Evolutionary conservation across 92 coral and sea anemone species (phyloP), one percentile per base, ranked within the genome.

Genomic region (Epizoanthus illoricatus): DNA sequence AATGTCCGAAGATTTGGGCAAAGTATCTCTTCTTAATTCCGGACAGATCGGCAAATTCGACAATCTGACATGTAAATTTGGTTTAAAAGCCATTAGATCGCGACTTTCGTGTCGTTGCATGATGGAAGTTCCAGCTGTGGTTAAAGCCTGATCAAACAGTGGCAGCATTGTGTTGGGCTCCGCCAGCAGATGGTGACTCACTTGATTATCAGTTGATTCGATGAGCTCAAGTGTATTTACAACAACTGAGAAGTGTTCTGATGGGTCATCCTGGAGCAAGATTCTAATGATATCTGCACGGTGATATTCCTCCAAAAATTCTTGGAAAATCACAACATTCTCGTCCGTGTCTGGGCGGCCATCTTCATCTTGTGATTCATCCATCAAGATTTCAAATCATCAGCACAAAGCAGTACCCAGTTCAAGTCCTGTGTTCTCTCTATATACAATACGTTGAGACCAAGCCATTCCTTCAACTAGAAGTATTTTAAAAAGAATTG

Each of bases 41-140:
- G 99, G 99, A 62, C 99, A 96, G 39, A 94, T 85, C 7, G 99
- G 99, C 40, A 96, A 84, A 60, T 96, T 96, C 5, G 98, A 93
- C 12, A 96, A 74, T 59, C 99, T 86, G 21, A 96, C 90, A 74
- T 91, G 95, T 75, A 90, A 70, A 74, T 94, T 90, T 17, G 92
- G 85, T 81, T 96, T 96, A 63, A 90, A 90, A 54, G 88, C 78
- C 98, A 95, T 84, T 42, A 86, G 84, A 3, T 74, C 74, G 19
- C 85, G 95, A 9, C 87, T 87, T 45, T 90, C 85, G 39, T 89
- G 93, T 40, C 85, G 89, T 60, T 93, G 95, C 93, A 91, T 80
- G 23, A 91, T 79, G 5, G 90, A 66, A 43, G 86, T 81, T 13
- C 88, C 88, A 42, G 97, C 97, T 62, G 88, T 93, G 19, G 86